Conservation (phyloP, 2,888 invertebrate genomes). For the Apoda limacodes region DNA sequence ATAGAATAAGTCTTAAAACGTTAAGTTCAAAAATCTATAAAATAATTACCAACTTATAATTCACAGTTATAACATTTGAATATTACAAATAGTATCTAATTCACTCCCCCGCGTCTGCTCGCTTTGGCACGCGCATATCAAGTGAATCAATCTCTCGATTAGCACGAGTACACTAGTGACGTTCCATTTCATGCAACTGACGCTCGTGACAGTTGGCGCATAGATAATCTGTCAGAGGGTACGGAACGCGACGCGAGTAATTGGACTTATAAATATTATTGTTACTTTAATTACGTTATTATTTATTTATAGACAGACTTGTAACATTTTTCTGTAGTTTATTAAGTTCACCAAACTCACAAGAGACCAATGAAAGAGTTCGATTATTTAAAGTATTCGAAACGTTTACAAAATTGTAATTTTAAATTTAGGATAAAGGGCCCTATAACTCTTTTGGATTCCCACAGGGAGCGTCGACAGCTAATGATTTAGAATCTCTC, state of each 20-base stretch:
- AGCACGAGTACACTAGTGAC: constrained; percentile 32
- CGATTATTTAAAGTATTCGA: constrained; percentile 51
- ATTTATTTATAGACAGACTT: constrained; percentile 1
- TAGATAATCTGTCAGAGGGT: constrained; percentile 29
- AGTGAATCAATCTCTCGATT: constrained; percentile 48
- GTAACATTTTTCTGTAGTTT: constrained; percentile 2
- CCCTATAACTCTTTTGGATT: constrained; percentile 63
- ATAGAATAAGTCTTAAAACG: too few relatives aligned
- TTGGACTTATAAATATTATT: constrained; percentile 18
- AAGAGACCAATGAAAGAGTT: constrained; percentile 41
- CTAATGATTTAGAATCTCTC: constrained; percentile 59
- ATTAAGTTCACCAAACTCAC: constrained; percentile 23
- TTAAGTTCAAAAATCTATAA: too few relatives aligned
- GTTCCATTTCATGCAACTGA: constrained; percentile 56
- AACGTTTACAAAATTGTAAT: constrained; percentile 62
- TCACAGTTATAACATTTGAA: too few relatives aligned
- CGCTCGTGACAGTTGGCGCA: constrained; percentile 48
- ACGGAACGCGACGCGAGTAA: constrained; percentile 22
- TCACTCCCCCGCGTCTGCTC: constrained; percentile 25
- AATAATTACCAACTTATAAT: too few relatives aligned
- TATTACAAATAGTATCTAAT: too few relatives aligned
- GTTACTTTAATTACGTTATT: constrained; percentile 1
- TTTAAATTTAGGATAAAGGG: constrained; percentile 68
- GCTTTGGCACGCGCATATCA: constrained; percentile 38
- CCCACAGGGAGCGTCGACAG: constrained; percentile 67